phyloP scores from a whole-genome alignment of 2,888 invertebrate genomes.

The Tenthredo amoena region DNA sequence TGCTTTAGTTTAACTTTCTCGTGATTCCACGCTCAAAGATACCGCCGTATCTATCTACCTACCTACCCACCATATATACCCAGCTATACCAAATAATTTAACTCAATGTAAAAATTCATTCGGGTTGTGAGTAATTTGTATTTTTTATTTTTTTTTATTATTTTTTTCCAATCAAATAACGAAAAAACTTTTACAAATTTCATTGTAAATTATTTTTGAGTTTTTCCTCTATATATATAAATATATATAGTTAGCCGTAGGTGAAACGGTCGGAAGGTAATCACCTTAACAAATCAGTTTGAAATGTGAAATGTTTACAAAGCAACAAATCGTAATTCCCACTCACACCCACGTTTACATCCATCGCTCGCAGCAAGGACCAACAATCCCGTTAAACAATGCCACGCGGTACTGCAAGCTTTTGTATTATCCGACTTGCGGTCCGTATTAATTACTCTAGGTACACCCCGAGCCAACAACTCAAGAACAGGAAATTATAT shows the following conservation, averaged over 20 bases:
- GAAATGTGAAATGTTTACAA: conserved; percentile 19
- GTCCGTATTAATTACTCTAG: conserved; percentile 37
- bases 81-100: no score
- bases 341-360: no score
- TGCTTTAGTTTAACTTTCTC: not conserved
- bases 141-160: no score
- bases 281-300: conserved; percentile 6
- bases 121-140: no score
- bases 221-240: no score
- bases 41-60: not conserved
- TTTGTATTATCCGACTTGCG: conserved; percentile 41
- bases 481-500: not conserved
- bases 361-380: not conserved
- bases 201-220: no score
- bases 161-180: no score
- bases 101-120: no score
- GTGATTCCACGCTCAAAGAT: not conserved
- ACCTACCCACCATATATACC: no score
- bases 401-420: conserved; percentile 21
- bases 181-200: no score
- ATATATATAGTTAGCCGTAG: no score
- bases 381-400: conserved; percentile 36
- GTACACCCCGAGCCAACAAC: not conserved
- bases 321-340: not conserved
- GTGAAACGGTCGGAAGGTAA: not conserved